Base-by-base conservation (phyloP, 2,888 invertebrate species). In the Campoletis raptor region DNA sequence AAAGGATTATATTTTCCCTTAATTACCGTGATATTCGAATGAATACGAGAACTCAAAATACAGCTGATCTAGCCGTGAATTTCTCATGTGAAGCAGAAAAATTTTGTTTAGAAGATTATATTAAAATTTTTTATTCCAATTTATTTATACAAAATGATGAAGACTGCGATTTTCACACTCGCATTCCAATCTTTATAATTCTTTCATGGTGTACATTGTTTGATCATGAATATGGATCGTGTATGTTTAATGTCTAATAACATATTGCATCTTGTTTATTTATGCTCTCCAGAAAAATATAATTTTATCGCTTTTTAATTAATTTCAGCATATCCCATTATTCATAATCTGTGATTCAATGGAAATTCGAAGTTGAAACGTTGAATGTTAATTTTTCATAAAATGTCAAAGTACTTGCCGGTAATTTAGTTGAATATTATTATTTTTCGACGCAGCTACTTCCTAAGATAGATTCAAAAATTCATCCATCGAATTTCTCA, bases 191-290 rank as follows among this genome's bases (percentile, higher is more conserved):
- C n/a, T 4, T 24, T 12, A 57, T 57, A 12, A 57, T 57, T 57
- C 24, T 30, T 30, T 24, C 57, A 12, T 10, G 12, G 57, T 57
- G 57, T 24, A 57, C 4, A 57, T 69, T 61, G 48, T 12, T 77
- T 61, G 52, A 66, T 69, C 4, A 15, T 80, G 42, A 76, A 37
- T 42, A 67, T 74, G 61, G 10, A 40, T 40, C 66, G 36, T 72
- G 45, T 80, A 73, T 64, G 37, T 72, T 67, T 52, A 21, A 64
- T 48, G 64, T 66, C 30, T 24, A 37, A 66, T 72, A 30, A 73
- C 57, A 61, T 30, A 24, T 54, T 80, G 64, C 67, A 73, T 66
- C 21, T 66, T 64, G 45, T 52, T 42, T 66, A 45, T 73, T 8
- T 54, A n/a, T 45, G 12, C 40, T 45, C 24, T 21, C 8, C 48